Evolutionary conservation across 1,140 invertebrate genomes (phyloP).

Genomic region (Drosophila quadrilineata): DNA sequence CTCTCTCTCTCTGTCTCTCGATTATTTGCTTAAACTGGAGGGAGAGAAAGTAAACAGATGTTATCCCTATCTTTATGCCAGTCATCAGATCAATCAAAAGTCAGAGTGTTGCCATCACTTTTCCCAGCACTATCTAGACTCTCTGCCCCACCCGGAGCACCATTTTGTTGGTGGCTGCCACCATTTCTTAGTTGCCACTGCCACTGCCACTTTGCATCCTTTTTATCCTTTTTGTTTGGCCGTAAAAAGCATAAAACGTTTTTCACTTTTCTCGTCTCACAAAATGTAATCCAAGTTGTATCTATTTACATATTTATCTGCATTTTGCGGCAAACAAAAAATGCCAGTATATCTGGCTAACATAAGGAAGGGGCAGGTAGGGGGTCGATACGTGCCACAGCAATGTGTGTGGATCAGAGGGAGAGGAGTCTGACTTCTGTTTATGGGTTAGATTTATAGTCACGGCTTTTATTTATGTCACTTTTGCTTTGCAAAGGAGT

Average conservation of each 20-base stretch:
- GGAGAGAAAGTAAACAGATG: too few relatives aligned
- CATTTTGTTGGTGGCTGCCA: too few relatives aligned
- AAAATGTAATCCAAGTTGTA: conserved; percentile 68
- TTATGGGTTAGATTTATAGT: conserved; percentile 76
- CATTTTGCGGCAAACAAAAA: conserved; percentile 58
- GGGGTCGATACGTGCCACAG: conserved; percentile 34
- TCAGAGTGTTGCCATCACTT: too few relatives aligned
- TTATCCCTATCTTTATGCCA: not conserved
- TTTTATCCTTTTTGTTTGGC: conserved; percentile 18
- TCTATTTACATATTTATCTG: conserved; percentile 76
- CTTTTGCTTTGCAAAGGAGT: conserved; percentile 36
- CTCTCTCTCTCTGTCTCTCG: too few relatives aligned
- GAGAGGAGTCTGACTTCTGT: conserved; percentile 66
- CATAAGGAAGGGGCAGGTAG: not conserved
- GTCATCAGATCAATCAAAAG: conserved; percentile 9
- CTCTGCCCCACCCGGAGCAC: not conserved
- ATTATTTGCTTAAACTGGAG: too few relatives aligned
- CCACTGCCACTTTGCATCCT: not conserved
- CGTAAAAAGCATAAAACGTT: conserved; percentile 35
- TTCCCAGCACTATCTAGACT: not conserved
- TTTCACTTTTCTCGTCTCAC: conserved; percentile 70
- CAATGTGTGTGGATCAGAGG: too few relatives aligned
- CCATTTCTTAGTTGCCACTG: not conserved
- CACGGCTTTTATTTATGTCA: conserved; percentile 78
- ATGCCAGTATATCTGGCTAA: conserved; percentile 19